phyloP scores from a whole-genome alignment of 2,797 vertebrate genomes.

The Pangasius sanitwongsei region DNA sequence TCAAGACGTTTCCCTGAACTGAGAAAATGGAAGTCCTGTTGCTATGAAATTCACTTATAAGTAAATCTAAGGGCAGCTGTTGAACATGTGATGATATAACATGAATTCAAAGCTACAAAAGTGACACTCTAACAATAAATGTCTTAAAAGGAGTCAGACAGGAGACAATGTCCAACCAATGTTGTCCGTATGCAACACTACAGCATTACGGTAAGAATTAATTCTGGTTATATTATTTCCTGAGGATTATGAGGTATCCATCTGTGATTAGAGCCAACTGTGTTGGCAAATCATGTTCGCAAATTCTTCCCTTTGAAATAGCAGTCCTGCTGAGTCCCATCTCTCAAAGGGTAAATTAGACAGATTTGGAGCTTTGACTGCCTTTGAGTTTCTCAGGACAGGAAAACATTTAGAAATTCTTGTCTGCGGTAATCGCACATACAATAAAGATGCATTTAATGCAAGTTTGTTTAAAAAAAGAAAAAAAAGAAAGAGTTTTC shows the following conservation, averaged over 20 bases:
- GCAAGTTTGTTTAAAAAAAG: too few relatives aligned
- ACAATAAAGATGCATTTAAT: neutral
- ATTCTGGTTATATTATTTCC: neutral
- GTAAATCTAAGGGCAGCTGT: neutral
- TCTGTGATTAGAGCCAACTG: neutral
- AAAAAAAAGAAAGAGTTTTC: neutral
- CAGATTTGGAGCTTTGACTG: slow-evolving; percentile 12
- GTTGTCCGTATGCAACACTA: neutral
- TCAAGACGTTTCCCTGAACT: neutral
- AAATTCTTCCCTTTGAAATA: slow-evolving; percentile 1
- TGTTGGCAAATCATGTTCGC: neutral
- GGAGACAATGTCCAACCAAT: neutral
- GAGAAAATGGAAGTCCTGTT: neutral
- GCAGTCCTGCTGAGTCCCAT: neutral
- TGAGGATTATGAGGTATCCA: neutral
- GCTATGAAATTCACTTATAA: neutral
- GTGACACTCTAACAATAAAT: neutral
- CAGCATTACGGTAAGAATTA: too few relatives aligned
- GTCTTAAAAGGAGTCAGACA: neutral
- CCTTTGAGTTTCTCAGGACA: neutral
- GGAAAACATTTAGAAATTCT: neutral
- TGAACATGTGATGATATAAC: neutral
- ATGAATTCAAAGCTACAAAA: neutral
- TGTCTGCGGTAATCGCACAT: neutral
- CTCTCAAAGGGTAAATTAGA: neutral